These are phyloP conservation scores for Tetrao urogallus DNA, from an alignment of 2,113 vertebrate species.

Conservation along the genomic window DNA sequence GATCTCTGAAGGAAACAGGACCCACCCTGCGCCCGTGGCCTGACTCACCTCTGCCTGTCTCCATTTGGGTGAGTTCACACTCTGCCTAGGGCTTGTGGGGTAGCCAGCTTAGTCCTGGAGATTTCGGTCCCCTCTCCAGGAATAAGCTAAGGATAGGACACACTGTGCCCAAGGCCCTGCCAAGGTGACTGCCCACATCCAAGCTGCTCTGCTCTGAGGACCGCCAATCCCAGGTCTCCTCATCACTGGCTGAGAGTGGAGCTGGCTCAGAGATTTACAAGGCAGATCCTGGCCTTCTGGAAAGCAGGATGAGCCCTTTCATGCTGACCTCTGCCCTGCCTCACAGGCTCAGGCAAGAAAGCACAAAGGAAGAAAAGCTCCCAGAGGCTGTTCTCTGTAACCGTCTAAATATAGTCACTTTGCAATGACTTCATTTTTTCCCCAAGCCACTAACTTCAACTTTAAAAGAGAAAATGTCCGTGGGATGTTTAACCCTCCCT, in stretches of 20 bases:
- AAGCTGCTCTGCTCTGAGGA: background rate
- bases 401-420: conserved; percentile 26
- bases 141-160: background rate
- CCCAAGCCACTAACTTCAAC: conserved; percentile 10
- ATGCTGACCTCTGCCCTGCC: background rate
- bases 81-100: fast-evolving
- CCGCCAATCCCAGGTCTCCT: background rate
- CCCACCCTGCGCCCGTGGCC: background rate
- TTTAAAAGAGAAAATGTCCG: conserved; percentile 9
- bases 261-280: background rate
- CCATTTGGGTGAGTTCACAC: fast-evolving
- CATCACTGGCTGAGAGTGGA: fast-evolving
- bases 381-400: background rate
- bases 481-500: background rate
- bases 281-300: background rate
- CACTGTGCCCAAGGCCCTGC: background rate
- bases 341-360: background rate
- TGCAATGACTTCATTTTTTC: conserved; percentile 47
- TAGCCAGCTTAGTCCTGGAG: background rate
- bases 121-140: background rate
- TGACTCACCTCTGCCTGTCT: background rate
- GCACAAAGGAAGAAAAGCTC: conserved; percentile 51
- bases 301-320: conserved; percentile 16
- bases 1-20: background rate
- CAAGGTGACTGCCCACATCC: background rate